A percentile compares a stretch with the other conserved stretches of the same genome.
These are phyloP conservation scores for Drosophila bunnanda DNA, from an alignment of 2,888 invertebrate genomes.

Conservation along the genomic window DNA sequence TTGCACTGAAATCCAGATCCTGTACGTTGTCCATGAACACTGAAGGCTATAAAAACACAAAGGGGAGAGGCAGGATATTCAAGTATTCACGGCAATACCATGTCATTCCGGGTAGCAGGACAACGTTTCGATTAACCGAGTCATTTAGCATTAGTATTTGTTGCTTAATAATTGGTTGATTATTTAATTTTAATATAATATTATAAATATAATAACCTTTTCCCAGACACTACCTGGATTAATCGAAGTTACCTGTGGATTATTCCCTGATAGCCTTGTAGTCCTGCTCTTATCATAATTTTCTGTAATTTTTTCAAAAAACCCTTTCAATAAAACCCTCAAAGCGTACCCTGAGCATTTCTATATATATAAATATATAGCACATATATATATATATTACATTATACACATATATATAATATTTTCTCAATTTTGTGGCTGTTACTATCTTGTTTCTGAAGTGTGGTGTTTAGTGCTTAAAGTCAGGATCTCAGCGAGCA, in stretches of 20 bases:
- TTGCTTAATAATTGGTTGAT: background rate
- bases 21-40: background rate
- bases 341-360: background rate
- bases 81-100: background rate
- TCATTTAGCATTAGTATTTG: background rate
- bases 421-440: background rate
- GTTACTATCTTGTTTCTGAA: background rate
- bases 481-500: background rate
- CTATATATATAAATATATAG: too few relatives aligned
- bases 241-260: background rate
- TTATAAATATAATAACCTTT: background rate
- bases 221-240: background rate
- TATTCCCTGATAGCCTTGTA: background rate
- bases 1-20: constrained; percentile 14
- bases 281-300: background rate
- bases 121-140: too few relatives aligned
- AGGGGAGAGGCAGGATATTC: background rate
- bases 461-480: background rate
- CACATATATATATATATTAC: too few relatives aligned
- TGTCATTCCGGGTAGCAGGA: background rate
- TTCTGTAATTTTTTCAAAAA: background rate
- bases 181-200: too few relatives aligned
- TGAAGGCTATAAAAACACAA: background rate
- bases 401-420: too few relatives aligned
- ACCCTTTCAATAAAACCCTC: background rate